A percentile compares a stretch with the other conserved stretches of the same genome.
Evolutionary conservation across 2,797 vertebrate species (phyloP).

Genomic region (Coccyzus lansbergi): DNA sequence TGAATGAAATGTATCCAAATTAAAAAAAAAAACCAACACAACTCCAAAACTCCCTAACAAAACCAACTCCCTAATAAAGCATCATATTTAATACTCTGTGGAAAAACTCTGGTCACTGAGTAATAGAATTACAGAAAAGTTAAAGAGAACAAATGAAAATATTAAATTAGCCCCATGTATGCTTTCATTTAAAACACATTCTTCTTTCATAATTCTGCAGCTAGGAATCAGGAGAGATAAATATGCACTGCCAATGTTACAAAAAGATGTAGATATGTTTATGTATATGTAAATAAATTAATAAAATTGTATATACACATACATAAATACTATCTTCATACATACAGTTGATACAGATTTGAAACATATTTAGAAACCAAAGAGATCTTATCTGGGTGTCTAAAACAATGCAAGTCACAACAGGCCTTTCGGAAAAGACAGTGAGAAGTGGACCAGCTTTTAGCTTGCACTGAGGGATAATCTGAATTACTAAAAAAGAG

Average conservation of each 20-base stretch:
- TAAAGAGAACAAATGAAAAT: neutral
- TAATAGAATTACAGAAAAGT: neutral
- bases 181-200: neutral
- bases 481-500: neutral
- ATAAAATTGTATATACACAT: neutral
- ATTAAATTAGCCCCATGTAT: neutral
- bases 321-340: neutral
- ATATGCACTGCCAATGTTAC: neutral
- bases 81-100: neutral
- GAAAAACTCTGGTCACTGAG: neutral
- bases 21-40: no score
- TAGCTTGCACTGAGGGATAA: neutral
- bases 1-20: neutral
- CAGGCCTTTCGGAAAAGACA: neutral
- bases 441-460: neutral
- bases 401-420: neutral
- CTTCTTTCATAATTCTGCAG: neutral
- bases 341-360: neutral
- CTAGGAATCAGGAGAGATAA: neutral
- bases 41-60: neutral
- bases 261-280: neutral
- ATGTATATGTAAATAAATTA: neutral
- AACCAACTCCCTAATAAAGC: neutral
- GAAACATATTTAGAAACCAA: neutral
- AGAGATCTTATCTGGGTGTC: neutral